Conservation (phyloP, 2,888 invertebrate species). For the Dioctria rufipes region DNA sequence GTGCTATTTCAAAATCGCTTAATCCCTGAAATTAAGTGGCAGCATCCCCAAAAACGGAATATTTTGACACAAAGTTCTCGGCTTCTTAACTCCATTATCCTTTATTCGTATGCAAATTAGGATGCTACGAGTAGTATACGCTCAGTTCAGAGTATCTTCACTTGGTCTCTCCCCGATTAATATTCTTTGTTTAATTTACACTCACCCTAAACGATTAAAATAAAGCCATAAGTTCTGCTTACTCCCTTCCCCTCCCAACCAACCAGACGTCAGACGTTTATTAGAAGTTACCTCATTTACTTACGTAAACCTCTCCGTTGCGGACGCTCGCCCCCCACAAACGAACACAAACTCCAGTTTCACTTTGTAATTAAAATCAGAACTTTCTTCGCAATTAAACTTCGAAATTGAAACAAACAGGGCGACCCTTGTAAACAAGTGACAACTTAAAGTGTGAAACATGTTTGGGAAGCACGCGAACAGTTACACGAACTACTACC, state of each 20-base stretch:
- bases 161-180: slow-evolving; percentile 10
- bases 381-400: slow-evolving; percentile 50
- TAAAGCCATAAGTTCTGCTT: background rate
- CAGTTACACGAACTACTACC: slow-evolving; percentile 15
- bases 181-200: slow-evolving; percentile 47
- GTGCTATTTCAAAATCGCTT: no score
- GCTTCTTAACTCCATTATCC: slow-evolving; percentile 41
- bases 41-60: no score
- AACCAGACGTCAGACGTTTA: slow-evolving; percentile 15
- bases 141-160: background rate
- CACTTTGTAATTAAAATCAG: slow-evolving; percentile 44
- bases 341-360: background rate
- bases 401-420: slow-evolving; percentile 50
- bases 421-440: slow-evolving; percentile 40
- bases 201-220: slow-evolving; percentile 36
- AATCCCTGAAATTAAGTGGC: no score
- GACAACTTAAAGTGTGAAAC: slow-evolving; percentile 41
- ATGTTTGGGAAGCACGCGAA: slow-evolving; percentile 1
- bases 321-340: no score
- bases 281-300: slow-evolving; percentile 34
- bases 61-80: slow-evolving; percentile 2
- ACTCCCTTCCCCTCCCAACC: background rate
- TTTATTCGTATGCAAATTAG: slow-evolving; percentile 34
- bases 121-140: slow-evolving; percentile 9
- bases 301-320: no score